Evolutionary conservation across 2,888 invertebrate species (phyloP).

Genomic region (Lamproptera curius): DNA sequence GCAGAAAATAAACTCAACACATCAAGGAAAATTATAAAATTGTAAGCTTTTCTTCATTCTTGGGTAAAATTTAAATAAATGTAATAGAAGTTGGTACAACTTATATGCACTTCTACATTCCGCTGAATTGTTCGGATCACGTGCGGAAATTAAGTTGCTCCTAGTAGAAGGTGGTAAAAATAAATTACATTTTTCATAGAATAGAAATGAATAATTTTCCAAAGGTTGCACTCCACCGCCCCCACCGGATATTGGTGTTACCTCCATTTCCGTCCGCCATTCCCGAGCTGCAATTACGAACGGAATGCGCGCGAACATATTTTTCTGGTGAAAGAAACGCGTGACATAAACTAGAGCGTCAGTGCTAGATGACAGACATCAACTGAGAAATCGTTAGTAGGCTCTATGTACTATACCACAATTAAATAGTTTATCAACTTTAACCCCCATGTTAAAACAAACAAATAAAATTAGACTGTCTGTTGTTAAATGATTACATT

Average conservation of each 20-base stretch:
- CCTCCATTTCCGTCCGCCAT: constrained; percentile 57
- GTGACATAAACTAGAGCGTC: neutral
- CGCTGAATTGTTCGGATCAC: constrained; percentile 1
- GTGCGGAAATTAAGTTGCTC: constrained; percentile 19
- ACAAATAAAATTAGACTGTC: no score
- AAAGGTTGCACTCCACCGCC: constrained; percentile 20
- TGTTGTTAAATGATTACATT: no score
- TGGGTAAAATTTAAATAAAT: no score
- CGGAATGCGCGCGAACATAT: constrained; percentile 2
- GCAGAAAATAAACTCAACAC: no score
- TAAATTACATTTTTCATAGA: constrained; percentile 21
- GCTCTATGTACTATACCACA: no score
- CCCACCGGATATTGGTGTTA: constrained; percentile 58
- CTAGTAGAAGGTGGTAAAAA: constrained; percentile 7
- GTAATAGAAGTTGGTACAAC: no score
- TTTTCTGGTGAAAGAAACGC: constrained; percentile 4
- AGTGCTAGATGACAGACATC: neutral
- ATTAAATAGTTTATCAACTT: no score
- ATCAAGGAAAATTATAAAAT: no score
- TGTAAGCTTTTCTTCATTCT: no score
- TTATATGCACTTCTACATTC: no score
- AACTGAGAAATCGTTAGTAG: no score
- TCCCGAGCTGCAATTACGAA: constrained; percentile 36
- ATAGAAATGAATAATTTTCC: constrained; percentile 23
- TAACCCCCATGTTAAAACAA: no score